Evolutionary conservation across 1,140 invertebrate genomes (phyloP).

Genomic region (Eulimnadia texana): DNA sequence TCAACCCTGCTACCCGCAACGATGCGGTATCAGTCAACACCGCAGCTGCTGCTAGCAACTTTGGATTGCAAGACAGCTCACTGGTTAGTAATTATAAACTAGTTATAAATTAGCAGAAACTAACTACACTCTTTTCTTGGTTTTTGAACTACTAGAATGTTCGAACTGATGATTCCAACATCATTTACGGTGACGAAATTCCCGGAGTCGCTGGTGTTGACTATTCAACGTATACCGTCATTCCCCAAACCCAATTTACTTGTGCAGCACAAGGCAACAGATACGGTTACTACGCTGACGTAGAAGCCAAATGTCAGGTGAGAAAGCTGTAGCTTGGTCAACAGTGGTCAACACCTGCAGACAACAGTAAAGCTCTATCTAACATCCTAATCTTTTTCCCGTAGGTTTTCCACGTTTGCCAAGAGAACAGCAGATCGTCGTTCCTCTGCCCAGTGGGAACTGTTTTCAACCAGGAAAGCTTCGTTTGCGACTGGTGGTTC

Average conservation of each 20-base stretch:
- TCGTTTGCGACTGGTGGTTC: constrained; percentile 31
- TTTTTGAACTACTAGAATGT: no score
- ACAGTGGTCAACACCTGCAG: background rate
- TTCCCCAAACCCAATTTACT: constrained; percentile 27
- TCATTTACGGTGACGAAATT: background rate
- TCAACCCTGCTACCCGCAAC: no score
- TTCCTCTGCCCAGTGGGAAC: constrained; percentile 33
- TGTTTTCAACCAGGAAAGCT: constrained; percentile 29
- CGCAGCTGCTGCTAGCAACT: no score
- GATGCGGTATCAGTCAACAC: no score
- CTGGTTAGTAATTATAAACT: no score
- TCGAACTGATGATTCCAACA: background rate
- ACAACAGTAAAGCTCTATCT: background rate
- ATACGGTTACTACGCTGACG: constrained; percentile 15
- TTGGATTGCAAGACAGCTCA: no score
- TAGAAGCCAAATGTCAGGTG: constrained; percentile 14
- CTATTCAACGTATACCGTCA: constrained; percentile 25
- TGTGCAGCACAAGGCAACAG: constrained; percentile 17
- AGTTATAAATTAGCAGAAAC: no score
- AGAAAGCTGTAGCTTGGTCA: background rate
- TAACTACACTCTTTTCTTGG: no score
- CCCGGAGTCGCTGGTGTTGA: constrained; percentile 20
- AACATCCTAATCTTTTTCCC: background rate
- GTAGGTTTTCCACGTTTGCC: constrained; percentile 31
- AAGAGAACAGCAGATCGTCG: constrained; percentile 24